phyloP scores from a whole-genome alignment of 2,113 vertebrate genomes.

The Salminus brasiliensis region DNA sequence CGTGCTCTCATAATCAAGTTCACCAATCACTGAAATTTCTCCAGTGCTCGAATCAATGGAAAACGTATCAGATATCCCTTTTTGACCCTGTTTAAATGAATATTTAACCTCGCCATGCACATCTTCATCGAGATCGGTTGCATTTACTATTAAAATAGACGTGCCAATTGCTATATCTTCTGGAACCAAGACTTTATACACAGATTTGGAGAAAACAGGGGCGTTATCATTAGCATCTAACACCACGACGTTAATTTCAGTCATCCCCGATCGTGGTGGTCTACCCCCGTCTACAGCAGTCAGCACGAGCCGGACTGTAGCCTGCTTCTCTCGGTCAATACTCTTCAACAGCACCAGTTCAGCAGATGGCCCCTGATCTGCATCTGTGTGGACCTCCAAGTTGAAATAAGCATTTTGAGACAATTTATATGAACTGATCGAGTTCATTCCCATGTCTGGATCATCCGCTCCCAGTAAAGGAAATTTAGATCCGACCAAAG shows the following conservation, averaged over 20 bases:
- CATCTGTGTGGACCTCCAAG: conserved; percentile 61
- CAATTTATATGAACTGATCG: conserved; percentile 63
- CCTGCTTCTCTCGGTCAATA: conserved; percentile 69
- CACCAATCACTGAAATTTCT: conserved; percentile 26
- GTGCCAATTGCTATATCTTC: conserved; percentile 60
- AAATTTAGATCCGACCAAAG: conserved; percentile 59
- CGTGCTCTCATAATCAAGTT: conserved; percentile 48
- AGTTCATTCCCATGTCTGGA: conserved; percentile 67
- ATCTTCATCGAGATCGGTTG: conserved; percentile 67
- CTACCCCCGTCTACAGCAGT: conserved; percentile 71
- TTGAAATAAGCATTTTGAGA: conserved; percentile 65
- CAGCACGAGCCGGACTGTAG: conserved; percentile 58
- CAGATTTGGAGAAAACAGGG: conserved; percentile 57
- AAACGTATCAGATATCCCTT: conserved; percentile 33
- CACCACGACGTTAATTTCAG: conserved; percentile 59
- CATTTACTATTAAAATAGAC: conserved; percentile 57
- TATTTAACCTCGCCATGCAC: conserved; percentile 54
- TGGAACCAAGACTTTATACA: conserved; percentile 59
- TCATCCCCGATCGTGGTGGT: conserved; percentile 65
- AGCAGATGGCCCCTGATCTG: conserved; percentile 65
- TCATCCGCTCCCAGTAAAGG: conserved; percentile 65
- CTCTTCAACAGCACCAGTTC: conserved; percentile 72
- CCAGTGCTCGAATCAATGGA: conserved; percentile 39
- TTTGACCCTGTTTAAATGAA: conserved; percentile 38
- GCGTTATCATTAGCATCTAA: conserved; percentile 69